Evolutionary conservation across 2,797 vertebrate species (phyloP), one percentile per base, ranked within the genome.

Genomic region (Enteromius paludinosus): DNA sequence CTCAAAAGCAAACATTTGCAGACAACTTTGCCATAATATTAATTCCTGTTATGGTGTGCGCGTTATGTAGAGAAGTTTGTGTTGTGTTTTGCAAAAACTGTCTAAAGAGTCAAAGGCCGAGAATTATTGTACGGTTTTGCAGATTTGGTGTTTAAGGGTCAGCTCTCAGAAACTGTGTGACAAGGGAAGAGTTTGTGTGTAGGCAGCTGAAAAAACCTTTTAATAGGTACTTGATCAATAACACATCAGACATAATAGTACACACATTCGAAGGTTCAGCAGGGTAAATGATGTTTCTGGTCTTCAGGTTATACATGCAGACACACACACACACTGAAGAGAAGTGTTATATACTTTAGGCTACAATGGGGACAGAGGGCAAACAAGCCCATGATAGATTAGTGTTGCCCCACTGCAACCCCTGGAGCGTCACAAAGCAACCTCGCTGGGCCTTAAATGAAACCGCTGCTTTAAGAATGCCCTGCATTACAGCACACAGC

Each of bases 311-410:
- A 52, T 52, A 79, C 45, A 69, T 62, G 65, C 76, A 61, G 68
- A 82, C 79, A 73, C 54, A 78, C 61, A 41, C 38, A 41, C 38
- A 41, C 38, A 41, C 86, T 84, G 84, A 87, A 88, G 85, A 89
- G 86, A 89, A 81, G 90, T 17, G 91, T 94, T 91, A 90, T 91
- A 93, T 86, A 47, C 14, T 3, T 14, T 47, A 83, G 91, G 95
- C 95, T 95, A 91, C 94, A 95, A 90, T 94, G 95, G 94, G 94
- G 95, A 96, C 90, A 92, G 91, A 83, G 93, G 93, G 94, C 94
- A 96, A 96, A 95, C 91, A 92, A 96, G 94, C 93, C 93, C 93
- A 95, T 96, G 95, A 96, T 94, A 95, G 95, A 97, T 96, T 95
- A 95, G 92, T 94, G 94, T 92, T 96, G 95, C 95, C 95, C 92